Evolutionary conservation across 2,888 invertebrate species (phyloP), one percentile per base, ranked within the genome.

Genomic region (Calliopum simillimum): DNA sequence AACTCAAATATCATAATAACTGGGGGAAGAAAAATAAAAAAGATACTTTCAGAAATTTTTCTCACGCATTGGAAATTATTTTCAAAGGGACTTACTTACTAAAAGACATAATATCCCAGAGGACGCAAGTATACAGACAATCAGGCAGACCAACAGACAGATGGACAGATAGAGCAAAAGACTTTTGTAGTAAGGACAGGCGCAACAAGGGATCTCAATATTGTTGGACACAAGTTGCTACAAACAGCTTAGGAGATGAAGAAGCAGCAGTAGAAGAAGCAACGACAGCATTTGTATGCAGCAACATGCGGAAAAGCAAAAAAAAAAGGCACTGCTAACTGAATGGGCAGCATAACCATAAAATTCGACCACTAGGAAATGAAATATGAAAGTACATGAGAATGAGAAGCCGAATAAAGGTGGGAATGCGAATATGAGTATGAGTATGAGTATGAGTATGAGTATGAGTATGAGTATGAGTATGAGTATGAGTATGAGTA

Each of bases 51-150:
- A 59, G 19, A 58, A 67, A 67, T 59, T 67, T 67, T 46, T 58
- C 67, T 67, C 67, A 59, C 47, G 59, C 67, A 58, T 67, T 58
- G 46, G 59, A 67, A 58, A 67, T 59, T 58, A 47, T 67, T 67
- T 67, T 59, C 67, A 25, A 47, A 59, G 67, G 21, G 58, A 67
- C 59, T 67, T 67, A 67, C 49, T 67, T 67, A 59, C 46, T 21
- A 4, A 46, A 46, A 46, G 46, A 61, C 61, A 61, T 46, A 46
- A 61, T 44, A 21, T 12, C 5, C 6, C 33, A 16, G 1, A 58
- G 4, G 56, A 33, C 13, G 44, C 8, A 19, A 43, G 13, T 6
- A 51, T 5, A 51, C 8, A 14, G 16, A 51, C 51, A 51, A 14
- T 11, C 51, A 51, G 8, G n/a, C 55, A 19, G 14, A 56, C 23